These are phyloP conservation scores for Drosophila pachea DNA, from an alignment of 1,140 invertebrate genomes.

Conservation along the genomic window DNA sequence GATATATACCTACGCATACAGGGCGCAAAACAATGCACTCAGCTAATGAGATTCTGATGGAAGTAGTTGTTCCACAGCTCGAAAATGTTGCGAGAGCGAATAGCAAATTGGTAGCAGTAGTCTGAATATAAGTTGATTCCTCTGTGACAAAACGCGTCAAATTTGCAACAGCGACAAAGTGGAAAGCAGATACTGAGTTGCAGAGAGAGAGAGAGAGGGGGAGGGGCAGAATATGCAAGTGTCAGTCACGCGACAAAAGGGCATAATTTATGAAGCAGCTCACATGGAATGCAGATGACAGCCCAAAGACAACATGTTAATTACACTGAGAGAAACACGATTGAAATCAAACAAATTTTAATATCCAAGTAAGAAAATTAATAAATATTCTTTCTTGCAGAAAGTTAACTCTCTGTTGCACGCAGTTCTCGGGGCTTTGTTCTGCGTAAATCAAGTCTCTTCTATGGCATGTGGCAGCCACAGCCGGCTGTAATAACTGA, in stretches of 20 bases:
- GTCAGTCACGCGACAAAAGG: conserved; percentile 36
- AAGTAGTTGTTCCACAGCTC: conserved; percentile 30
- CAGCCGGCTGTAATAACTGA: conserved; percentile 12
- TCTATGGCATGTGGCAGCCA: background rate
- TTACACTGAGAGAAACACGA: conserved; percentile 14
- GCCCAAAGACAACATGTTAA: background rate
- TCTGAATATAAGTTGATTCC: conserved; percentile 61
- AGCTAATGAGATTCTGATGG: conserved; percentile 68
- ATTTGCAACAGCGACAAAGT: conserved; percentile 19
- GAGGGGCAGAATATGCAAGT: background rate
- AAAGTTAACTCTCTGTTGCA: background rate
- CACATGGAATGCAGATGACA: conserved; percentile 61
- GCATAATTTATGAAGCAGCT: conserved; percentile 59
- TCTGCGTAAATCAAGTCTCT: background rate
- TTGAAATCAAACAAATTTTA: background rate
- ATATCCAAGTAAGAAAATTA: background rate
- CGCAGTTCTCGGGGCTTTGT: background rate
- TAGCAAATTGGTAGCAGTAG: conserved; percentile 46
- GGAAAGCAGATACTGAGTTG: conserved; percentile 5
- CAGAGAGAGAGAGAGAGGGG: background rate
- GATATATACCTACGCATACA: conserved; percentile 8
- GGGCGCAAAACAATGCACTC: conserved; percentile 24
- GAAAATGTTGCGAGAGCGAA: conserved; percentile 45
- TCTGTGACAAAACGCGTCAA: conserved; percentile 36
- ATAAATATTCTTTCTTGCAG: background rate